These are phyloP conservation scores for Hafferia zeledoni DNA, from an alignment of 2,797 vertebrate genomes.

Conservation along the genomic window DNA sequence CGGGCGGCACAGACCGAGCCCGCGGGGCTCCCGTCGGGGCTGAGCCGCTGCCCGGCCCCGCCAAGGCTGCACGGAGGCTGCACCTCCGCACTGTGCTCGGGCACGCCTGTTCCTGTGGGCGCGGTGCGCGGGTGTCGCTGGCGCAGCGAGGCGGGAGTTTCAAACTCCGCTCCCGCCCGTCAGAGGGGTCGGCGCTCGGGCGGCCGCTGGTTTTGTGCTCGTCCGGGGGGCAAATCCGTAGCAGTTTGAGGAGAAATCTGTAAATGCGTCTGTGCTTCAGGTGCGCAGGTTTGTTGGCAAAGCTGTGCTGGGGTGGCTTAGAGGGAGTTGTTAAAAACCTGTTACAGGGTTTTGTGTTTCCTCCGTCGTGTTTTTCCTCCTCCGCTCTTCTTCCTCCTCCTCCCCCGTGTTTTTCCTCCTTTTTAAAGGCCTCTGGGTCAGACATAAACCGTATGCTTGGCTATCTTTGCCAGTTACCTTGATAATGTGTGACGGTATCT, in stretches of 20 bases:
- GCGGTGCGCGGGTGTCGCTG: neutral
- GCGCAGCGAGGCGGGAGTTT: neutral
- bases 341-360: neutral
- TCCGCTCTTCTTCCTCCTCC: neutral
- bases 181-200: too few relatives aligned
- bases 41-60: accelerated
- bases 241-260: neutral
- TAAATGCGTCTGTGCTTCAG: neutral
- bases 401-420: neutral
- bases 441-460: accelerated
- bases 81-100: neutral
- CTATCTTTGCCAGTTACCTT: neutral
- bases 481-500: neutral
- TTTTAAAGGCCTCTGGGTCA: neutral
- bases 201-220: neutral
- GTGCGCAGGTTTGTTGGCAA: neutral
- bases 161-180: neutral
- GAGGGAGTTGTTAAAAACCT: neutral
- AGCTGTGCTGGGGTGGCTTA: neutral
- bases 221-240: accelerated
- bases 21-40: accelerated
- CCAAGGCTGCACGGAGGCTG: neutral
- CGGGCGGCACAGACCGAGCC: neutral
- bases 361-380: too few relatives aligned
- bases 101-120: neutral